Evolutionary conservation across 2,797 vertebrate genomes (phyloP).

Genomic region (Geotrypetes seraphini): DNA sequence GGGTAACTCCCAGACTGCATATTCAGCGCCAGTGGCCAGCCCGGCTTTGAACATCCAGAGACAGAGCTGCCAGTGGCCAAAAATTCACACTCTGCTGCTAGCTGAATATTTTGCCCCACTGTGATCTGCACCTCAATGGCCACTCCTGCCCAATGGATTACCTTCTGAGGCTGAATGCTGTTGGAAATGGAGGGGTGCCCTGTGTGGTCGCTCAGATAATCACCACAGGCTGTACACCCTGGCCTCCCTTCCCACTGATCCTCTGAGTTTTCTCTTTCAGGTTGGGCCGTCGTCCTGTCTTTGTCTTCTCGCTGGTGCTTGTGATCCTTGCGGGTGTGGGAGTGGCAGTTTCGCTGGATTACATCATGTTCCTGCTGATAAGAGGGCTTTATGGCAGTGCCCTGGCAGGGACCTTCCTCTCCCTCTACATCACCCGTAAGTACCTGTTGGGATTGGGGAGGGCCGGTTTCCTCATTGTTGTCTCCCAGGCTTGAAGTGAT

Average conservation of each 20-base stretch:
- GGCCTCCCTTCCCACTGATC: neutral
- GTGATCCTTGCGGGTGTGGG: conserved; percentile 55
- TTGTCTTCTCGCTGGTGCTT: conserved; percentile 58
- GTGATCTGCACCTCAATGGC: too few relatives aligned
- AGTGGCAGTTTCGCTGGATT: conserved; percentile 55
- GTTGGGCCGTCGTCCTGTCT: conserved; percentile 61
- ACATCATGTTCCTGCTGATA: conserved; percentile 53
- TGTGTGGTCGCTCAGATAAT: neutral
- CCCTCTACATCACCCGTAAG: conserved; percentile 66
- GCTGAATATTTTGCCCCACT: too few relatives aligned
- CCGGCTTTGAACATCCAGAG: too few relatives aligned
- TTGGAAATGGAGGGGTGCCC: too few relatives aligned
- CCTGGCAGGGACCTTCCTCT: conserved; percentile 68
- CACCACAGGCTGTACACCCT: too few relatives aligned
- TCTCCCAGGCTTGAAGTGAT: too few relatives aligned
- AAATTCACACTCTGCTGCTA: too few relatives aligned
- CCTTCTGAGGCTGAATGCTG: too few relatives aligned
- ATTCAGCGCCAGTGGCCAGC: too few relatives aligned
- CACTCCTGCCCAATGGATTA: too few relatives aligned
- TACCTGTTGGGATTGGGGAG: neutral
- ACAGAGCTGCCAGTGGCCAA: too few relatives aligned
- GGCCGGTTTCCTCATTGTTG: neutral
- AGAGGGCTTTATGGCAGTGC: conserved; percentile 56
- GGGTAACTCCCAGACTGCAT: too few relatives aligned
- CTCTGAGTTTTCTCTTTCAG: conserved; percentile 30